Conservation (phyloP, 2,113 vertebrate species). For the Strix aluco region DNA sequence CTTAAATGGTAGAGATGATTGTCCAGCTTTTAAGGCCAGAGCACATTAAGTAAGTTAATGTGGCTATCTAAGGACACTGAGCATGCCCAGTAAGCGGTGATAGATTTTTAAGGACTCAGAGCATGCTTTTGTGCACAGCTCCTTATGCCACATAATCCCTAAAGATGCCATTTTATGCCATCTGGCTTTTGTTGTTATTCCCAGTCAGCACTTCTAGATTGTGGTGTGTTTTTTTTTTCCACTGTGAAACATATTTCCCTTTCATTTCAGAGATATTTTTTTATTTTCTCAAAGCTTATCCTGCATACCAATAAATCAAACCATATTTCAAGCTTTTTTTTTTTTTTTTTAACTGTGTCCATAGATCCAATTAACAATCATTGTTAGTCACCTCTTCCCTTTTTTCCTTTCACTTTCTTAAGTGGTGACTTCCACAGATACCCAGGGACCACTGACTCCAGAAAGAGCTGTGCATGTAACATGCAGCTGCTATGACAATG, state of each 20-base stretch:
- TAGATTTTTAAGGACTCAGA: constrained; percentile 68
- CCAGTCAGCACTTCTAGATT: constrained; percentile 77
- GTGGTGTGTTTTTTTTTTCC: neutral
- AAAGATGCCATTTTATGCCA: constrained; percentile 79
- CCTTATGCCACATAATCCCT: constrained; percentile 77
- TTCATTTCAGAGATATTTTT: constrained; percentile 33
- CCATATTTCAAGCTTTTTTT: constrained; percentile 32
- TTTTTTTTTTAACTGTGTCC: neutral
- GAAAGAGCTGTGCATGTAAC: neutral
- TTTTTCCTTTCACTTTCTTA: neutral
- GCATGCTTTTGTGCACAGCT: constrained; percentile 63
- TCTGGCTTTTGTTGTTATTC: constrained; percentile 78
- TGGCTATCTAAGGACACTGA: constrained; percentile 74
- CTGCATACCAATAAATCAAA: constrained; percentile 62
- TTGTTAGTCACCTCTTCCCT: neutral
- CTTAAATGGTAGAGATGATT: constrained; percentile 44
- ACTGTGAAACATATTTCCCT: constrained; percentile 68
- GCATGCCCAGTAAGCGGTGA: constrained; percentile 51
- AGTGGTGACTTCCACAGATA: neutral
- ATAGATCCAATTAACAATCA: neutral
- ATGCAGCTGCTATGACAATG: neutral
- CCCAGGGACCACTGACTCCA: neutral
- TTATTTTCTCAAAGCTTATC: constrained; percentile 16
- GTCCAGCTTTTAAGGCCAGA: constrained; percentile 43
- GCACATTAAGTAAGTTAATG: constrained; percentile 45